Conservation (phyloP, 1,140 invertebrate genomes). For the Bombus confusus region DNA sequence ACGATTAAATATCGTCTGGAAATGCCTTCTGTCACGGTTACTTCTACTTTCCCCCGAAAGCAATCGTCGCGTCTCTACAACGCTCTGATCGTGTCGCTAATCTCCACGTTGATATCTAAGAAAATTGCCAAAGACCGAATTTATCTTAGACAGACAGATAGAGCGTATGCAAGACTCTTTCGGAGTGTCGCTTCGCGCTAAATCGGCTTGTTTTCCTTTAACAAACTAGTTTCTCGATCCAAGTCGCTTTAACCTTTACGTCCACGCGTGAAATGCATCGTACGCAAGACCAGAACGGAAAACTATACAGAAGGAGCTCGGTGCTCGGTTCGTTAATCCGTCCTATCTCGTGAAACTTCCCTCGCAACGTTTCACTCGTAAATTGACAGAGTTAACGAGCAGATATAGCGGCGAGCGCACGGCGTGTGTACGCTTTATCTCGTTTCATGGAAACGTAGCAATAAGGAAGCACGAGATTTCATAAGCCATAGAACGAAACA, state of each 20-base stretch:
- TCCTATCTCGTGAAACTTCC: conserved; percentile 15
- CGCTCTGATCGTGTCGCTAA: not conserved
- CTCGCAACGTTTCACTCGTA: conserved; percentile 1
- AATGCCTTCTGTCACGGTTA: no score
- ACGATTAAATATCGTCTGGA: not conserved
- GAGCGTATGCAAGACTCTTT: not conserved
- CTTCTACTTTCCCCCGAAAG: no score
- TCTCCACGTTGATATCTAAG: no score
- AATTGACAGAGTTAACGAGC: conserved; percentile 26
- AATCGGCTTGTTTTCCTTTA: not conserved
- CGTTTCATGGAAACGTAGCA: conserved; percentile 30
- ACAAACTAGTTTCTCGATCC: not conserved
- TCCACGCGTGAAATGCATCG: not conserved
- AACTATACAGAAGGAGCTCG: not conserved
- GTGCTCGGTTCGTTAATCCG: not conserved
- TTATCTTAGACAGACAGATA: no score
- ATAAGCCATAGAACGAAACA: not conserved
- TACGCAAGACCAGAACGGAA: not conserved
- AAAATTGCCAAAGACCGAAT: no score
- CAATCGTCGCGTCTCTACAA: not conserved
- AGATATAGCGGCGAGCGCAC: not conserved
- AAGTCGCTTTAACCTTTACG: conserved; percentile 1
- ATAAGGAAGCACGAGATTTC: conserved; percentile 40
- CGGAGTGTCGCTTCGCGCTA: not conserved
- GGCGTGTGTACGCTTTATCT: conserved; percentile 14